Evolutionary conservation across 2,888 invertebrate species (phyloP).

Genomic region (Melanargia galathea): DNA sequence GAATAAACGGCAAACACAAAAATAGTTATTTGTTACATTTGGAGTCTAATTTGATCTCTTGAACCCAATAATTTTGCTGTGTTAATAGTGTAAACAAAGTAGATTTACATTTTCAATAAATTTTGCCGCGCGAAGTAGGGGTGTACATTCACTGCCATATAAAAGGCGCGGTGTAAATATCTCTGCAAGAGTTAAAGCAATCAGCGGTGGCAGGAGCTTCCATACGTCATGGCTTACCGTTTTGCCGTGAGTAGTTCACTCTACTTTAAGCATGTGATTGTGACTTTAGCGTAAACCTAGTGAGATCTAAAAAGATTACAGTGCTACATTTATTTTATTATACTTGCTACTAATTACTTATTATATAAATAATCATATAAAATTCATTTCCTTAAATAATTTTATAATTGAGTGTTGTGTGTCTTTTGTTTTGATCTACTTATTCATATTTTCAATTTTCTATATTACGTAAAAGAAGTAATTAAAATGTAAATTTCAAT

Average conservation of each 20-base stretch:
- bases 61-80: conserved; percentile 13
- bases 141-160: conserved; percentile 74
- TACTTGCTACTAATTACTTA: too few relatives aligned
- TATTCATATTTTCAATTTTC: not conserved
- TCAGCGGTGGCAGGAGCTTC: conserved; percentile 46
- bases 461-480: not conserved
- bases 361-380: too few relatives aligned
- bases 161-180: conserved; percentile 58
- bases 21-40: not conserved
- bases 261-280: conserved; percentile 14
- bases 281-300: not conserved
- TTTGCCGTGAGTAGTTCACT: conserved; percentile 65
- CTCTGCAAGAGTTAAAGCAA: conserved; percentile 52
- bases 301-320: not conserved
- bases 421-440: not conserved
- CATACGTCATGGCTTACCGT: conserved; percentile 68
- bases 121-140: conserved; percentile 56
- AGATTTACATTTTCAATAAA: conserved; percentile 34
- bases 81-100: conserved; percentile 31
- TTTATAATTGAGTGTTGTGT: not conserved
- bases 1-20: not conserved
- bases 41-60: not conserved
- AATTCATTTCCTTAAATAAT: too few relatives aligned
- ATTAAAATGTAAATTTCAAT: not conserved
- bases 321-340: not conserved